Evolutionary conservation across 2,797 vertebrate genomes (phyloP).

Genomic region (Capromys pilorides): DNA sequence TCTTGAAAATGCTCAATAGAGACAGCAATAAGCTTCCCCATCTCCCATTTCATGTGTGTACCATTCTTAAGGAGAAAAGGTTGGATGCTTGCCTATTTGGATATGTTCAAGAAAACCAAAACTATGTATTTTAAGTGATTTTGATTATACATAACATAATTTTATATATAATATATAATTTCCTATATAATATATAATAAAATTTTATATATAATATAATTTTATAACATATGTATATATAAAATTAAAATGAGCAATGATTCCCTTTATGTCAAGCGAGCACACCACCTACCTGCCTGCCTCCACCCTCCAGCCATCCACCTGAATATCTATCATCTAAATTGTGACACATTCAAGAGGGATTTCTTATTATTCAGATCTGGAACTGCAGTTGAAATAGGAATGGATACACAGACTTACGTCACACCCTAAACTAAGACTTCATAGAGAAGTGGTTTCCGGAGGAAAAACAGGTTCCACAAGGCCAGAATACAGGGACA

Average conservation of each 20-base stretch:
- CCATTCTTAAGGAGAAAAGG: background rate
- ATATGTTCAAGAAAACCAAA: background rate
- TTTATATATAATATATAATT: no score
- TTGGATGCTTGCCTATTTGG: background rate
- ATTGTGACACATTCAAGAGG: background rate
- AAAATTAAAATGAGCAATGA: background rate
- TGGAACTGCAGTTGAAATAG: background rate
- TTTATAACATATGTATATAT: constrained; percentile 2
- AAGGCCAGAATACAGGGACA: background rate
- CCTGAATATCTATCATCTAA: background rate
- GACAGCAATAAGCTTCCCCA: background rate
- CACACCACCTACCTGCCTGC: background rate
- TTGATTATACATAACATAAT: constrained; percentile 25
- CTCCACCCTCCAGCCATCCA: background rate
- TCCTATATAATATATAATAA: constrained; percentile 13
- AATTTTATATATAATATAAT: constrained; percentile 50
- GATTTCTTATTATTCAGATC: background rate
- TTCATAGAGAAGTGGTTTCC: background rate
- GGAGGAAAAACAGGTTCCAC: background rate
- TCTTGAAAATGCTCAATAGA: constrained; percentile 5
- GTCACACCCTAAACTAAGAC: background rate
- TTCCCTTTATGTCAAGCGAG: background rate
- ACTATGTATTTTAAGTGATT: constrained; percentile 18
- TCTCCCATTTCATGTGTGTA: rapidly evolving
- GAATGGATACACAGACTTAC: background rate